Evolutionary conservation across 2,797 vertebrate species (phyloP).

Genomic region (Rhinogobio ventralis): DNA sequence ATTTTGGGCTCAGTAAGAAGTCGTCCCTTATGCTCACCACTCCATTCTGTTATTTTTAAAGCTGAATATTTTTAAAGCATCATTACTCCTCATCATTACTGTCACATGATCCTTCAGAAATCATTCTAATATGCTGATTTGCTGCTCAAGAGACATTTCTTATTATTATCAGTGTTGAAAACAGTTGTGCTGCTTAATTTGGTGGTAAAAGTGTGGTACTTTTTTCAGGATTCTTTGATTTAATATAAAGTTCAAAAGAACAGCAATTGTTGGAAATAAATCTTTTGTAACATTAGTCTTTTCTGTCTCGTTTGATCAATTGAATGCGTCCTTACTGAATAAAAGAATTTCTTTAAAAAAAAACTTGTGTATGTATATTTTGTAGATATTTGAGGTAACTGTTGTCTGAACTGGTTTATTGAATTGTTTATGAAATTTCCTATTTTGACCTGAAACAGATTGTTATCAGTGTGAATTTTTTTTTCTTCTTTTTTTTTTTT

Average conservation of each 20-base stretch:
- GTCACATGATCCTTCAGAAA: background rate
- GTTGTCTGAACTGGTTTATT: background rate
- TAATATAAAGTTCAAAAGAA: background rate
- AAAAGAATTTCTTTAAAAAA: background rate
- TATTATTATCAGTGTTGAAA: background rate
- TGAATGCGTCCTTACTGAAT: background rate
- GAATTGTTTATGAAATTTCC: background rate
- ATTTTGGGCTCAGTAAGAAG: background rate
- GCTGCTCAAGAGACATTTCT: background rate
- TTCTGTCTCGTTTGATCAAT: background rate
- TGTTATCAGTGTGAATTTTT: background rate
- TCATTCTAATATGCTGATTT: background rate
- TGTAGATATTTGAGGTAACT: background rate
- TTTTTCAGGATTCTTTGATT: background rate
- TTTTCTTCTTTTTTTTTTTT: too few relatives aligned
- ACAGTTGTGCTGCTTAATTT: background rate
- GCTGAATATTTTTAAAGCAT: background rate
- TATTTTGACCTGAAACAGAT: slow-evolving; percentile 1
- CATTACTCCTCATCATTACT: background rate
- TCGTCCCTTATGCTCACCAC: background rate
- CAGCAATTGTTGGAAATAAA: background rate
- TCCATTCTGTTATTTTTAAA: too few relatives aligned
- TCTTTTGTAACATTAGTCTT: background rate
- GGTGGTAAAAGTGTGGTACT: background rate
- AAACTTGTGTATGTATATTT: background rate